phyloP scores from a whole-genome alignment of 2,888 invertebrate genomes.

The Itoplectis maculator region DNA sequence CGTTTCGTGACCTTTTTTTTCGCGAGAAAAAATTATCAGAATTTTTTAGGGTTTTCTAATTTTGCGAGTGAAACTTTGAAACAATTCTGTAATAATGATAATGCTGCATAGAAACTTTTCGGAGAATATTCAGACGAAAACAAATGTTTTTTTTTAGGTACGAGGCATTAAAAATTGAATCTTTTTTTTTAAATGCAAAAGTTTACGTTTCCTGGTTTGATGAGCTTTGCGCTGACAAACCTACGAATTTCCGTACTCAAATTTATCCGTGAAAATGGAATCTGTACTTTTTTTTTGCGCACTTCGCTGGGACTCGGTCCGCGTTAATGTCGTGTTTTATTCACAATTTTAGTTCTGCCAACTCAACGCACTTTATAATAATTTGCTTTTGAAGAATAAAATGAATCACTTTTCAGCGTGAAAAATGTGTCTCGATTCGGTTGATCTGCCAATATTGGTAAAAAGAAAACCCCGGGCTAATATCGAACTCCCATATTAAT shows the following conservation, averaged over 20 bases:
- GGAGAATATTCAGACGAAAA: not conserved
- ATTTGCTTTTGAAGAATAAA: not conserved
- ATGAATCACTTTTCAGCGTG: not conserved
- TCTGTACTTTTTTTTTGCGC: not conserved
- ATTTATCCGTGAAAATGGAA: not conserved
- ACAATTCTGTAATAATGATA: not conserved
- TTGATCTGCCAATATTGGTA: not conserved
- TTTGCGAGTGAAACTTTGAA: not conserved
- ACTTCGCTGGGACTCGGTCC: conserved; percentile 1
- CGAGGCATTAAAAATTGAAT: not conserved
- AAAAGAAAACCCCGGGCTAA: not conserved
- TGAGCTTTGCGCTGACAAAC: not conserved
- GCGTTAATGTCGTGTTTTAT: not conserved
- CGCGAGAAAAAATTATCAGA: not conserved
- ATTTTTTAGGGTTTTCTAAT: not conserved
- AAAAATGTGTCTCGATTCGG: not conserved
- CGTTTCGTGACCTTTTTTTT: not conserved
- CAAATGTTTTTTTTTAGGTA: not conserved
- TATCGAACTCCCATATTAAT: not conserved
- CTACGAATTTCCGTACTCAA: conserved; percentile 2
- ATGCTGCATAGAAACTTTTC: not conserved
- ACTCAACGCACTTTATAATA: not conserved
- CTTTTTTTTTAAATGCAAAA: not conserved
- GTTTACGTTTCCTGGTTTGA: not conserved
- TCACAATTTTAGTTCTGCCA: not conserved